Percentiles rank a stretch among this genome's conserved stretches.
phyloP scores from a whole-genome alignment of 2,888 invertebrate species.

The Serrognathus titanus region DNA sequence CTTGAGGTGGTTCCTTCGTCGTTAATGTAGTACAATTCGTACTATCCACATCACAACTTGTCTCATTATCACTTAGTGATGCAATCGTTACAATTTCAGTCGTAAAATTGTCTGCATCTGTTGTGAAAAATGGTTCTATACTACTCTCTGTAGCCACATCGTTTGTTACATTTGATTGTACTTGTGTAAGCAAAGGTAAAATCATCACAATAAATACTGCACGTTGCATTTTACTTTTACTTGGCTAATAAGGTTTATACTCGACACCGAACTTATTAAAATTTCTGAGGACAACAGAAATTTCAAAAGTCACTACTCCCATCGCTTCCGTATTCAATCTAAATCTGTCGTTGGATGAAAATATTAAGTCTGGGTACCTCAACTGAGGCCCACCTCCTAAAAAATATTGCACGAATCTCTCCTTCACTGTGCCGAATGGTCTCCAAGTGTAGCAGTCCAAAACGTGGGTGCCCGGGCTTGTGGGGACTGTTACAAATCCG shows the following conservation, averaged over 20 bases:
- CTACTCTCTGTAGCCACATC: not conserved
- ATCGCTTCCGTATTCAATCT: conserved; percentile 80
- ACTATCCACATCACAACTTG: not conserved
- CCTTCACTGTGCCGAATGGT: conserved; percentile 60
- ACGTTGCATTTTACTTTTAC: not conserved
- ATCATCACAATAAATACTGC: not conserved
- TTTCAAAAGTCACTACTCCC: conserved; percentile 72
- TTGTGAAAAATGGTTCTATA: no score
- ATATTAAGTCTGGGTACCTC: conserved; percentile 56
- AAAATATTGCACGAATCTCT: conserved; percentile 41
- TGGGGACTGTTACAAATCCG: conserved; percentile 77
- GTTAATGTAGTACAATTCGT: conserved; percentile 1
- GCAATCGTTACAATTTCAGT: no score
- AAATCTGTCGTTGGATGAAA: conserved; percentile 62
- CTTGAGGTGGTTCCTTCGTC: not conserved
- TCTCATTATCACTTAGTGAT: not conserved
- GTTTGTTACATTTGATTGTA: not conserved
- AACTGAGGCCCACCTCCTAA: conserved; percentile 57
- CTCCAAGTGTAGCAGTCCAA: conserved; percentile 84
- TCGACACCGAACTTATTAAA: conserved; percentile 84
- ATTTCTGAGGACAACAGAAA: conserved; percentile 67
- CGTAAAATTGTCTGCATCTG: no score
- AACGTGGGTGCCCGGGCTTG: conserved; percentile 74
- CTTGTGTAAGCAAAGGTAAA: not conserved
- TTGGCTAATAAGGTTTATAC: conserved; percentile 50